phyloP scores from a whole-genome alignment of 2,888 invertebrate species.

The Diaprepes abbreviatus region DNA sequence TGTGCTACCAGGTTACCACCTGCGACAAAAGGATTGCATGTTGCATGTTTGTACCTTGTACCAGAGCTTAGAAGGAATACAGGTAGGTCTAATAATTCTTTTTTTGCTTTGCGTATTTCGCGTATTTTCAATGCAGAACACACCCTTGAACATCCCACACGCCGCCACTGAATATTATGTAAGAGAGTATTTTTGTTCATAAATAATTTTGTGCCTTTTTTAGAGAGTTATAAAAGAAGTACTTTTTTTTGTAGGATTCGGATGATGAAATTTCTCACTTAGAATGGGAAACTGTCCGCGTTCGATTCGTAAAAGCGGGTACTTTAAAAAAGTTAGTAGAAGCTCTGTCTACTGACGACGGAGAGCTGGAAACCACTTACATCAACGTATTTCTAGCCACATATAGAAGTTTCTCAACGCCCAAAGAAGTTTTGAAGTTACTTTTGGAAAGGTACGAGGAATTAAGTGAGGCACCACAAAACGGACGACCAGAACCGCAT shows the following conservation, averaged over 20 bases:
- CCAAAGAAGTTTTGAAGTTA: conserved; percentile 86
- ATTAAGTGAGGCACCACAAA: conserved; percentile 70
- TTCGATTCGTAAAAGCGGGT: conserved; percentile 95
- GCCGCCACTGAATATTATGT: too few species aligned
- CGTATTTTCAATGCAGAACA: too few species aligned
- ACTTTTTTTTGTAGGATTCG: conserved; percentile 80
- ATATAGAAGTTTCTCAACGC: conserved; percentile 91
- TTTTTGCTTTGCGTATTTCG: too few species aligned
- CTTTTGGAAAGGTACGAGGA: conserved; percentile 84
- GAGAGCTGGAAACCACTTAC: conserved; percentile 97
- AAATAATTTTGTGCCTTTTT: too few species aligned
- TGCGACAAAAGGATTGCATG: too few species aligned
- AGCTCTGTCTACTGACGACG: conserved; percentile 93
- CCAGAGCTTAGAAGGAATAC: too few species aligned
- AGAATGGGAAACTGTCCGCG: conserved; percentile 98
- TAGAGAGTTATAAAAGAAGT: too few species aligned
- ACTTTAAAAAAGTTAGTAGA: conserved; percentile 94
- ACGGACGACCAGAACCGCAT: conserved; percentile 71
- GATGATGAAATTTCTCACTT: conserved; percentile 95
- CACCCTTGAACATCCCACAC: too few species aligned
- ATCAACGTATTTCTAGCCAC: conserved; percentile 98
- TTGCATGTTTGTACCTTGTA: too few species aligned
- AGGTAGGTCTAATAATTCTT: too few species aligned
- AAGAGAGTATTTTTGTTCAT: too few species aligned
- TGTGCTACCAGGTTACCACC: too few species aligned